A percentile compares a stretch with the other conserved stretches of the same genome.
These are phyloP conservation scores for Cossypha caffra DNA, from an alignment of 2,797 vertebrate genomes.

Conservation along the genomic window DNA sequence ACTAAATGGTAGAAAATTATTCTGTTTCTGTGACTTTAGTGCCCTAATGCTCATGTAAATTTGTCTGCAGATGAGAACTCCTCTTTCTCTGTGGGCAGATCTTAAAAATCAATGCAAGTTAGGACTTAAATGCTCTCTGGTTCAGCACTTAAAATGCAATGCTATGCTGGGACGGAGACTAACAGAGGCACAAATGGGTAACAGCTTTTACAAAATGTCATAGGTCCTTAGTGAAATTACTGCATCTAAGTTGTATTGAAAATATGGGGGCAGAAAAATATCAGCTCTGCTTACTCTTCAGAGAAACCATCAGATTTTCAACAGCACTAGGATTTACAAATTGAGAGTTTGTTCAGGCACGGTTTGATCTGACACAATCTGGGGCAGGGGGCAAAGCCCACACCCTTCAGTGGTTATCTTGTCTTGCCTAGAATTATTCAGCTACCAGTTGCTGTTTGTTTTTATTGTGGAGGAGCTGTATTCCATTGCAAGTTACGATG, in stretches of 20 bases:
- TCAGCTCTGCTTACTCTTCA: neutral
- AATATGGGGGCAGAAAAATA: neutral
- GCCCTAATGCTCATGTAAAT: neutral
- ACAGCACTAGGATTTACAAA: neutral
- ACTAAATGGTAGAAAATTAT: neutral
- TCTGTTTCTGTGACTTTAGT: slow-evolving; percentile 22
- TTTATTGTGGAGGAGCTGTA: neutral
- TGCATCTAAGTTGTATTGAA: neutral
- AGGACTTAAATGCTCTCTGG: neutral
- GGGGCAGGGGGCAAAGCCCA: neutral
- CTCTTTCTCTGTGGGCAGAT: neutral
- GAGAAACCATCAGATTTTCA: neutral
- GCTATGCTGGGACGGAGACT: neutral
- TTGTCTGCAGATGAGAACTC: slow-evolving; percentile 37
- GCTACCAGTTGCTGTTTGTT: neutral
- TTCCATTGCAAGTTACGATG: neutral
- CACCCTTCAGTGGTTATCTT: neutral
- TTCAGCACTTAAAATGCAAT: neutral
- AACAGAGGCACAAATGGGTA: neutral
- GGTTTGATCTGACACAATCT: neutral
- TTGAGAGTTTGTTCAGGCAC: neutral
- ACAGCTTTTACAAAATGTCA: too few species aligned
- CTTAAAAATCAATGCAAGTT: slow-evolving; percentile 56
- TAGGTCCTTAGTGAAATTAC: too few species aligned
- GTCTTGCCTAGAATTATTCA: neutral